A percentile compares a stretch with the other conserved stretches of the same genome.
phyloP scores from a whole-genome alignment of 1,140 invertebrate species.

The Brachionus koreanus region DNA sequence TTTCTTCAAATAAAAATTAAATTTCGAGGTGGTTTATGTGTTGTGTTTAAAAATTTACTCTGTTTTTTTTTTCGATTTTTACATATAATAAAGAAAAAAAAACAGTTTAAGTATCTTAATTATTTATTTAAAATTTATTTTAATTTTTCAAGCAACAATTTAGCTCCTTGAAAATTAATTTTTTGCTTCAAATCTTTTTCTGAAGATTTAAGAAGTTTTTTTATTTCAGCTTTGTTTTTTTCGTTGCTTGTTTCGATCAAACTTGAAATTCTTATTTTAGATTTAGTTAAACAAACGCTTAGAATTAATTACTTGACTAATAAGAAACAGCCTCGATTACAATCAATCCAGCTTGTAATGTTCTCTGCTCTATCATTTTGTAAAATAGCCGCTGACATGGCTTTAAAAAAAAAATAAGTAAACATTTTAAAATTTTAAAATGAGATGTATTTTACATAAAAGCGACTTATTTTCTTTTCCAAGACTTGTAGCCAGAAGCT shows the following conservation, averaged over 20 bases:
- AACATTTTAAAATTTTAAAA: background rate
- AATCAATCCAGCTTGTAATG: slow-evolving; percentile 51
- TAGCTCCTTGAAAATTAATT: too few species aligned
- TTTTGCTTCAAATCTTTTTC: slow-evolving; percentile 50
- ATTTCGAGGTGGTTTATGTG: too few species aligned
- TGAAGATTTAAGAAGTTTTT: slow-evolving; percentile 48
- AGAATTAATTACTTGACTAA: slow-evolving; percentile 51
- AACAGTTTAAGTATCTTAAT: too few species aligned
- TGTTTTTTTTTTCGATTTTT: too few species aligned
- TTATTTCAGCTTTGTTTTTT: slow-evolving; percentile 50
- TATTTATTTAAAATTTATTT: too few species aligned
- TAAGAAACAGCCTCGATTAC: slow-evolving; percentile 58
- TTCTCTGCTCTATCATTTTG: background rate
- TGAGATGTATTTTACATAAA: background rate
- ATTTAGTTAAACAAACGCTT: too few species aligned
- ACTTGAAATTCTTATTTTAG: too few species aligned
- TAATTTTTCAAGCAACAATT: too few species aligned
- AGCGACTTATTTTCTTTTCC: slow-evolving; percentile 27
- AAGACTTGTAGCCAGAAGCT: background rate
- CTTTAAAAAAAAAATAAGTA: background rate
- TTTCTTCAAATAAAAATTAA: too few species aligned
- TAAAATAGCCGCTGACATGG: background rate
- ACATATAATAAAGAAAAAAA: too few species aligned
- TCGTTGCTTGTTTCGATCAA: slow-evolving; percentile 52
- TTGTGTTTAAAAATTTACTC: too few species aligned